These are phyloP conservation scores for Thunnus thynnus DNA, from an alignment of 2,113 vertebrate genomes.

Conservation along the genomic window DNA sequence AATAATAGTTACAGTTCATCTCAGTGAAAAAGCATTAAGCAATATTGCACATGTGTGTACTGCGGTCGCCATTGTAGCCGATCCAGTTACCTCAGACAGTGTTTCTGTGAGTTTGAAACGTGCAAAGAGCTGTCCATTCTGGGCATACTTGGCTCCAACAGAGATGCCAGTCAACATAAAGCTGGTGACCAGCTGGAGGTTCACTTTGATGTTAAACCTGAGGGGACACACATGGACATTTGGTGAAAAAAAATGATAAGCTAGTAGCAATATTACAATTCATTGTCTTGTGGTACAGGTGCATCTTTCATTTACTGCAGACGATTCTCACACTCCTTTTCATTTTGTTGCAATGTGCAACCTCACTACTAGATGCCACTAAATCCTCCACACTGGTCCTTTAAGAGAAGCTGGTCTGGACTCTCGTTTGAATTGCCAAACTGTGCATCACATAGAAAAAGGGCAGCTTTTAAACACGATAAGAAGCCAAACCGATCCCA, in stretches of 20 bases:
- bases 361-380: no score
- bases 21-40: background rate
- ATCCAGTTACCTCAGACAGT: constrained; percentile 89
- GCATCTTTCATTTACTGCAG: background rate
- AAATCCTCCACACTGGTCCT: no score
- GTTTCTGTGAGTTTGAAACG: constrained; percentile 99
- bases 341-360: no score
- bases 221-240: constrained; percentile 21
- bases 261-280: background rate
- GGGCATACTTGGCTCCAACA: constrained; percentile 98
- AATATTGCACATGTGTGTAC: background rate
- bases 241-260: background rate
- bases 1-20: background rate
- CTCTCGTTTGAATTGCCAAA: background rate
- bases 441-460: background rate
- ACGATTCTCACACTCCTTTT: no score
- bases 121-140: constrained; percentile 97
- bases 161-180: constrained; percentile 99
- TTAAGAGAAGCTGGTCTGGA: background rate
- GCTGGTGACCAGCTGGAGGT: constrained; percentile 96
- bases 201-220: constrained; percentile 99
- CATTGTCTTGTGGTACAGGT: background rate
- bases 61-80: background rate
- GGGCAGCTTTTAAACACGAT: background rate
- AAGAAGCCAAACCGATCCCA: background rate